Evolutionary conservation across 2,888 invertebrate genomes (phyloP).

Genomic region (Sepiola atlantica): DNA sequence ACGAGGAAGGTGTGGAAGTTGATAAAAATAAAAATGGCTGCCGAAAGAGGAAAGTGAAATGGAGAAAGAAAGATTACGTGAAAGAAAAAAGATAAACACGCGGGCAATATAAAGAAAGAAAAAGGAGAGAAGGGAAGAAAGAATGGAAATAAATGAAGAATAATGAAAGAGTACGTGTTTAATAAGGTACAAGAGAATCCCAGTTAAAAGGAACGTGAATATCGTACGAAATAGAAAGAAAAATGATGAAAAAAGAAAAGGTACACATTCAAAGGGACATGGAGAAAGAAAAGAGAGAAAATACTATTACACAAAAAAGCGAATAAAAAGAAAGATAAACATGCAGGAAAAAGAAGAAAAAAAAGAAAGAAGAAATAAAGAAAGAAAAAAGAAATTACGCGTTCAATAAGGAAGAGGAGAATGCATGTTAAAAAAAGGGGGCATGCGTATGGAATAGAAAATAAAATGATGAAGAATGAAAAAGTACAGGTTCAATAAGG

Average conservation of each 20-base stretch:
- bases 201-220: too few species aligned
- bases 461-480: not conserved
- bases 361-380: not conserved
- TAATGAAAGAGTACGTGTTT: too few species aligned
- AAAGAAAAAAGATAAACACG: not conserved
- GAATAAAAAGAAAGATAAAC: not conserved
- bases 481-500: not conserved
- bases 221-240: not conserved
- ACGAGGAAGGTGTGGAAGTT: not conserved
- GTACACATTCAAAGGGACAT: fast-evolving
- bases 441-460: too few species aligned
- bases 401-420: not conserved
- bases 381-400: not conserved
- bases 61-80: not conserved
- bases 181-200: too few species aligned
- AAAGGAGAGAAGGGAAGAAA: not conserved
- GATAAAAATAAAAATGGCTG: not conserved
- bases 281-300: not conserved
- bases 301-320: too few species aligned
- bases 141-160: not conserved
- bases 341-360: not conserved
- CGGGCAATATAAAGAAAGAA: fast-evolving
- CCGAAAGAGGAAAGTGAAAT: not conserved
- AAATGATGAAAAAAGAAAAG: not conserved
- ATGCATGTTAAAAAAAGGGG: too few species aligned